Base-by-base conservation (phyloP, 1,140 invertebrate species). In the Megathymus violae region DNA sequence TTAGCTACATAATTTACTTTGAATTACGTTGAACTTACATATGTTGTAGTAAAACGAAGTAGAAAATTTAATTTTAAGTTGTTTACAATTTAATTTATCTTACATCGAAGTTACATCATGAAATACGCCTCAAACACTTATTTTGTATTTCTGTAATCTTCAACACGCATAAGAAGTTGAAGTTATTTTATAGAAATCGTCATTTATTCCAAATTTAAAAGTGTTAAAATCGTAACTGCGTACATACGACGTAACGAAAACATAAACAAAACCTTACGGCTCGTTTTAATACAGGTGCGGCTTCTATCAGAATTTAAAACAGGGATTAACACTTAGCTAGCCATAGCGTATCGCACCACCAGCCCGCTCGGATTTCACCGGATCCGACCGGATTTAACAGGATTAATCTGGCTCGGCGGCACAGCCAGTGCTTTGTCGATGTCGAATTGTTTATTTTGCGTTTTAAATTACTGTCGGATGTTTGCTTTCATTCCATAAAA, bases 271-370 rank as follows among this genome's bases (percentile, higher is more conserved):
- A 47, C 14, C 46, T 15, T 7, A 73, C 60, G 52, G 62, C 67
- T 17, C 59, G 34, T 62, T 74, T 69, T 78, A 80, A 82, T 76
- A 79, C 80, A 87, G 78, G 83, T 86, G 70, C 60, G 67, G 71
- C 76, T 78, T 80, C 85, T 85, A 87, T 80, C 80, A 83, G 76
- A 83, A 86, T 85, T 88, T 88, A 87, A 87, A 90, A 80, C 67
- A 69, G 71, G 85, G 80, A 86, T 90, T 89, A 89, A 76, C 82
- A 81, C 82, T 75, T 60, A 67, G 69, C 76, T 72, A 69, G 74
- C 76, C 70, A 62, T 74, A 62, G 67, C 71, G 72, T 88, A 86
- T 85, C 87, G 78, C 75, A 66, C 71, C 65, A 72, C 69, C 62
- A 76, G 67, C 62, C 71, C 62, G 68, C 63, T 72, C 71, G 74